These are phyloP conservation scores for Cephus spinipes DNA, from an alignment of 2,888 invertebrate genomes.

Conservation along the genomic window DNA sequence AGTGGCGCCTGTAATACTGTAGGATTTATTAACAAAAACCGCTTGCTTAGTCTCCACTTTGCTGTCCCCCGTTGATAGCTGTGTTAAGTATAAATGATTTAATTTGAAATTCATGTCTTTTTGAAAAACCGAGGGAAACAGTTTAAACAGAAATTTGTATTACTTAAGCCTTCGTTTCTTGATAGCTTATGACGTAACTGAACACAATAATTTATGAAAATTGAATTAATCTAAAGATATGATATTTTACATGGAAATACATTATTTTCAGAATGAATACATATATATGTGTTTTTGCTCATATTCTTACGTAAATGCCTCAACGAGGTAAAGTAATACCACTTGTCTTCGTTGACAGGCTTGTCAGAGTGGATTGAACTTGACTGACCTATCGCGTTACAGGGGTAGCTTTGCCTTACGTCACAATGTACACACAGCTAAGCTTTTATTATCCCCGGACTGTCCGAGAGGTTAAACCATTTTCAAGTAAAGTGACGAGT, in stretches of 20 bases:
- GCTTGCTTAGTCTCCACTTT: not conserved
- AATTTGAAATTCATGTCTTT: constrained; percentile 18
- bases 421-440: constrained; percentile 54
- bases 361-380: constrained; percentile 27
- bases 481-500: too few species aligned
- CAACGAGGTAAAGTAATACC: constrained; percentile 20
- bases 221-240: too few species aligned
- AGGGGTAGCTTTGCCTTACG: constrained; percentile 45
- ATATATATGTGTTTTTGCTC: too few species aligned
- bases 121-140: not conserved
- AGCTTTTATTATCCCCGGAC: constrained; percentile 55
- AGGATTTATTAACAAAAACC: constrained; percentile 18
- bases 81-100: constrained; percentile 21
- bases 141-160: not conserved
- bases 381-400: constrained; percentile 54
- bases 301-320: too few species aligned
- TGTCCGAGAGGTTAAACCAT: too few species aligned
- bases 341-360: constrained; percentile 46
- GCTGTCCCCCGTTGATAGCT: constrained; percentile 19
- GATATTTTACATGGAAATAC: too few species aligned
- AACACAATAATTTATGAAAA: too few species aligned
- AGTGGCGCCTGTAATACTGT: constrained; percentile 18
- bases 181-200: not conserved
- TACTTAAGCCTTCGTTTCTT: not conserved
- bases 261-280: too few species aligned